Base-by-base conservation (phyloP, 2,888 invertebrate species). In the Spodoptera littoralis region DNA sequence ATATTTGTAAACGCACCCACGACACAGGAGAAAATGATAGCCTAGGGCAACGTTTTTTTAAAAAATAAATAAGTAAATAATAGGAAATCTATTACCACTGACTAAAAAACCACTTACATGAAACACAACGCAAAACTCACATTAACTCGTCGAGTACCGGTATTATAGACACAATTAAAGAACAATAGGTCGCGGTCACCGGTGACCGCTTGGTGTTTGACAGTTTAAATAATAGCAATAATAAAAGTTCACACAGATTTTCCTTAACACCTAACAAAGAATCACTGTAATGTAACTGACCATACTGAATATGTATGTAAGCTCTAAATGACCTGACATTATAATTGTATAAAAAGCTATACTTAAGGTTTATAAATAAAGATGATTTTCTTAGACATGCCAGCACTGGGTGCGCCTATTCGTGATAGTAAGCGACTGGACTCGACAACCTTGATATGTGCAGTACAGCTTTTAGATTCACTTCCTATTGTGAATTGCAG, bases 331-430 rank as follows among this genome's bases (percentile, higher is more conserved):
- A 48, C 46, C 45, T 50, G 47, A 54, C 54, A 48, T 66, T 65
- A 18, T 36, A 63, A 53, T 47, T 64, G 27, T 50, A 62, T 75
- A 76, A 77, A 75, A 77, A 76, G 50, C 53, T 18, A 58, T 24
- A 60, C 53, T 24, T 36, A 8, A 43, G 41, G 47, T 65, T 65
- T 74, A 80, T 78, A 60, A 78, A 81, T 80, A 80, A 80, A 81
- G 78, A 80, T 72, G 80, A 74, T 80, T 81, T 80, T 76, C 74
- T 76, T 43, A 77, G 69, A 73, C 71, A 79, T 77, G 73, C 65
- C 67, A 53, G 55, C 42, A 55, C 45, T 68, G 24, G 76, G 70
- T 79, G 79, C 66, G 79, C 58, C 54, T 47, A 47, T 11, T 63
- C 47, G 43, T 45, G 22, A 43, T 57, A 62, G 56, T 60, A 36